Conservation (phyloP, 37 sponge, comb jelly and placozoan species). For the Hormiphora californensis region DNA sequence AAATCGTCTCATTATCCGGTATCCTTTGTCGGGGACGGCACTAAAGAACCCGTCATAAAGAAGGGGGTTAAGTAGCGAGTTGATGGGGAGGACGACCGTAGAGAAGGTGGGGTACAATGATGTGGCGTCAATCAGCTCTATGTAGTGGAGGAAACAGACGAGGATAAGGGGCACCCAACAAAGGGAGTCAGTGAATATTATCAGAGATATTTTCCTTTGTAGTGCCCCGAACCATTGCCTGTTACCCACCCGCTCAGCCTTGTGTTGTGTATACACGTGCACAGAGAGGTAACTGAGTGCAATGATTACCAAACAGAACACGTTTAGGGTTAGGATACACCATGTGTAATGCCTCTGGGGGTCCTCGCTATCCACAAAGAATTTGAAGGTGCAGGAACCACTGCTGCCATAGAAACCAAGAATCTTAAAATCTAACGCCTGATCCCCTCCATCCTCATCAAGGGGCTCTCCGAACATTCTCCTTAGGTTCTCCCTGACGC, state of each 20-base stretch:
- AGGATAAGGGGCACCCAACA: not conserved
- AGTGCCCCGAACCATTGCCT: not conserved
- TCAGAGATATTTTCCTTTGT: conserved; percentile 18
- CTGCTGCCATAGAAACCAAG: conserved; percentile 46
- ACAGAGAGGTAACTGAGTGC: conserved; percentile 5
- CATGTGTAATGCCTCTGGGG: conserved; percentile 15
- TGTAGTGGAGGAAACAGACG: conserved; percentile 37
- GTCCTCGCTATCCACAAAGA: conserved; percentile 27
- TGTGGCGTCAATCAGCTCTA: not conserved
- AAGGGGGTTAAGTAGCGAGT: conserved; percentile 11
- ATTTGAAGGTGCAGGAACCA: conserved; percentile 48
- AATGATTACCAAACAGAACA: conserved; percentile 16
- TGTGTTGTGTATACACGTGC: not conserved
- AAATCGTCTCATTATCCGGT: too few relatives aligned
- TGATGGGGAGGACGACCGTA: conserved; percentile 3
- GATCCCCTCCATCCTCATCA: not conserved
- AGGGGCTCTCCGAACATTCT: not conserved
- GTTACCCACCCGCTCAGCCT: not conserved
- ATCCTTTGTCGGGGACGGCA: not conserved
- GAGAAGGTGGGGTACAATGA: not conserved
- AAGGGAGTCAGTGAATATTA: conserved; percentile 22
- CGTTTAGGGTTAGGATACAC: not conserved
- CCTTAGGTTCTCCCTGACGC: not conserved
- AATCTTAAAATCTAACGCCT: not conserved
- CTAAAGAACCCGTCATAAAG: conserved; percentile 9